These are phyloP conservation scores for Lagodon rhomboides DNA, from an alignment of 2,797 vertebrate species.

Conservation along the genomic window DNA sequence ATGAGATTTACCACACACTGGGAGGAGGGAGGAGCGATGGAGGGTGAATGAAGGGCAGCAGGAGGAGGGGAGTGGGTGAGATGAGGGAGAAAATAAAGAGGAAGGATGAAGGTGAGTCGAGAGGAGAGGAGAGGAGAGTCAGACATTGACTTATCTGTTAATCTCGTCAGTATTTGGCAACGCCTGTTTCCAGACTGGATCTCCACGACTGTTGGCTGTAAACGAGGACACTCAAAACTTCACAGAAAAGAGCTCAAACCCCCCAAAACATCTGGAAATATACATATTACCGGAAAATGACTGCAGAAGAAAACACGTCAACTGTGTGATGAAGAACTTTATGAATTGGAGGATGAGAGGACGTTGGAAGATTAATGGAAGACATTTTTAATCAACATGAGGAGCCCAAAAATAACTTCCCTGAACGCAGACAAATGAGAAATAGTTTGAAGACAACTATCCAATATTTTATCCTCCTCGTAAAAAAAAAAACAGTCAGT, in stretches of 20 bases:
- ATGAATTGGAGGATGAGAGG: background rate
- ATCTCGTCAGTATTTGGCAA: slow-evolving; percentile 37
- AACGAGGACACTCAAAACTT: slow-evolving; percentile 6
- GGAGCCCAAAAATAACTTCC: background rate
- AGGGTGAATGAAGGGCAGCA: slow-evolving; percentile 12
- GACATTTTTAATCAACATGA: background rate
- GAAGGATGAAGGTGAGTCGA: slow-evolving; percentile 35
- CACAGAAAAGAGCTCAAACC: background rate
- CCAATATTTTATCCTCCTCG: background rate
- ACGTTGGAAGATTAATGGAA: background rate
- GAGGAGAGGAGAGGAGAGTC: slow-evolving; percentile 28
- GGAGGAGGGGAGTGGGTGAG: slow-evolving; percentile 32
- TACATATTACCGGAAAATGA: background rate
- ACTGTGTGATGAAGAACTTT: too few species aligned
- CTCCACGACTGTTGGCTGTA: slow-evolving; percentile 1
- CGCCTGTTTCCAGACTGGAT: background rate
- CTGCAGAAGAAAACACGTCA: background rate
- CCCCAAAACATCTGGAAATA: background rate
- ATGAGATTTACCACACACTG: slow-evolving; percentile 99
- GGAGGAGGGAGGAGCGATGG: slow-evolving; percentile 52
- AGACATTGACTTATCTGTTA: slow-evolving; percentile 43
- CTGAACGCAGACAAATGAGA: background rate
- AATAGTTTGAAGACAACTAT: background rate
- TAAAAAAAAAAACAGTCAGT: background rate
- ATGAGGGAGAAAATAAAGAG: slow-evolving; percentile 35